Percentiles rank a stretch among this genome's conserved stretches.
These are phyloP conservation scores for Paramisgurnus dabryanus DNA, from an alignment of 2,113 vertebrate species.

Conservation along the genomic window DNA sequence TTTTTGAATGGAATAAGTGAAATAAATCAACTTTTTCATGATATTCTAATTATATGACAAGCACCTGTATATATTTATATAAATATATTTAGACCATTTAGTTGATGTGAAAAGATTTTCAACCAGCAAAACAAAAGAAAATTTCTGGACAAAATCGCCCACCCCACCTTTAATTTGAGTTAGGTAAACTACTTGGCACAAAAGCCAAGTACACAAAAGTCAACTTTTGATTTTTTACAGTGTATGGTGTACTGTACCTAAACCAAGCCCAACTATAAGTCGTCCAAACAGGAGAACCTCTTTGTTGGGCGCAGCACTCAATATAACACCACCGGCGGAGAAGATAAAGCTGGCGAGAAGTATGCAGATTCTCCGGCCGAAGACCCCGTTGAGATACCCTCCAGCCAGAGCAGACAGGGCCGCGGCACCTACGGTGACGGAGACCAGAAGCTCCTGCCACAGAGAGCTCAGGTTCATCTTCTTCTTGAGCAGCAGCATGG, in stretches of 20 bases:
- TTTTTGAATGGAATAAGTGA: too few relatives aligned
- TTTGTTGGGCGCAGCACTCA: constrained; percentile 79
- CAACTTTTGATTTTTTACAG: too few relatives aligned
- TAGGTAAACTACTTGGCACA: too few relatives aligned
- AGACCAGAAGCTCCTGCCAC: constrained; percentile 97
- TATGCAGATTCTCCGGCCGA: constrained; percentile 86
- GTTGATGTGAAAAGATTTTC: too few relatives aligned
- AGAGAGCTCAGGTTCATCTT: constrained; percentile 86
- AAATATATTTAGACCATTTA: too few relatives aligned
- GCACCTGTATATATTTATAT: too few relatives aligned
- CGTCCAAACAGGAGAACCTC: constrained; percentile 86
- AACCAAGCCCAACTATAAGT: constrained; percentile 87
- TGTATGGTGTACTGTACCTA: constrained; percentile 74
- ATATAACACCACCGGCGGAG: constrained; percentile 77
- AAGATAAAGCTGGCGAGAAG: constrained; percentile 87
- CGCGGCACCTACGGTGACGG: constrained; percentile 89
- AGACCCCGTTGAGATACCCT: constrained; percentile 79
- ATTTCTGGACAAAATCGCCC: too few relatives aligned
- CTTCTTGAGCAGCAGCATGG: constrained; percentile 90
- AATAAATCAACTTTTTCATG: too few relatives aligned
- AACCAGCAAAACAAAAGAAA: too few relatives aligned
- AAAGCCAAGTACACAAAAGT: too few relatives aligned
- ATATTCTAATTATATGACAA: too few relatives aligned
- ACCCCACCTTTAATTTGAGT: too few relatives aligned
- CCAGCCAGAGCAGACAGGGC: constrained; percentile 85